Base-by-base conservation (phyloP, 2,888 invertebrate genomes). In the Drosophila prolongata region DNA sequence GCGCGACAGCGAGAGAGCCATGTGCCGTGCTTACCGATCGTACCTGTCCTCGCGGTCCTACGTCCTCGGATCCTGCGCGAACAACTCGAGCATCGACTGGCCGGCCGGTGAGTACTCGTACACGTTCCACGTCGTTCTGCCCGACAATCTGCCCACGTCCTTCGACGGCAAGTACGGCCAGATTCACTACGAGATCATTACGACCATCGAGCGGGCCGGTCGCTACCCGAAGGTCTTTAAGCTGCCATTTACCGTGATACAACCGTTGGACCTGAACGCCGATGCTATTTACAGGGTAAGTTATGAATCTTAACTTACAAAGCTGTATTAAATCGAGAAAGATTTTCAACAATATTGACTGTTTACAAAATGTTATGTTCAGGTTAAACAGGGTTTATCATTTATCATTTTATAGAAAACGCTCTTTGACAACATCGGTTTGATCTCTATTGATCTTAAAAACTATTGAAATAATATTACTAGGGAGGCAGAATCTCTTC, bases 181-280 rank as follows among this genome's bases (percentile, higher is more conserved):
- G 90, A 94, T 98, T 46, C 94, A 96, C 57, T 98, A 98, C 90
- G 95, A 95, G 34, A 94, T 96, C 16, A 96, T 95, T 92, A 96
- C 96, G 35, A 95, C 94, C 3, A 93, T 98, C 43, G 97, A 97
- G 90, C 94, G 96, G 34, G 96, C 97, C 38, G 96, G 96, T 95
- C 96, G 96, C 89, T 96, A 96, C 92, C 96, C 97, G 91, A 95
- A 96, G 88, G 95, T 96, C 76, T 95, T 95, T 34, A 96, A 96
- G 92, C 94, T 94, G 90, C 95, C 95, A 27, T 97, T 98, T 90
- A 96, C 96, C 56, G 95, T 98, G 42, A 94, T 96, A 75, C 95
- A 96, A 80, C 94, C 95, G 30, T 93, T 97, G 85, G 97, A 98
- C 92, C 93, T 98, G 77, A 98, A 97, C 93, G 93, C 94, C 75